phyloP scores from a whole-genome alignment of 1,140 invertebrate species.

The Lepidostoma basale region DNA sequence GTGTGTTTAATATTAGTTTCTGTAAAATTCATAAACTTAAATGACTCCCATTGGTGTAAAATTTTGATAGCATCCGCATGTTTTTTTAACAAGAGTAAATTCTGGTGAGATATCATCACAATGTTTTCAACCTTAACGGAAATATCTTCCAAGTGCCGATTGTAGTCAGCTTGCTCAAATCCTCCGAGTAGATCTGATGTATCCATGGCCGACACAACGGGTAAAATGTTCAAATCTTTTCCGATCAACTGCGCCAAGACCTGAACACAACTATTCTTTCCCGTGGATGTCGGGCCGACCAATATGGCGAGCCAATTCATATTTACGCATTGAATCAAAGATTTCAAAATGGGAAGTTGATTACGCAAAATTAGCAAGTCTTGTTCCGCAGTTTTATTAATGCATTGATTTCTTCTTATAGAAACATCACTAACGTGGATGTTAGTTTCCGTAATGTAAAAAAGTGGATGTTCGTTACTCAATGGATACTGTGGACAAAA shows the following conservation, averaged over 20 bases:
- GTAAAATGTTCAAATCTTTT: slow-evolving; percentile 74
- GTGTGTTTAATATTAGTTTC: slow-evolving; percentile 49
- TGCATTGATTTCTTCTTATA: slow-evolving; percentile 55
- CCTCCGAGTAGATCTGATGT: slow-evolving; percentile 94
- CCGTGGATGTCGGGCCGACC: slow-evolving; percentile 78
- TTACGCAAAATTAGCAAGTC: slow-evolving; percentile 69
- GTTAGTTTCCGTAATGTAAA: slow-evolving; percentile 60
- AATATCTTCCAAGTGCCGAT: slow-evolving; percentile 71
- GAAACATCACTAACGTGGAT: slow-evolving; percentile 67
- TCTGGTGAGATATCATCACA: slow-evolving; percentile 51
- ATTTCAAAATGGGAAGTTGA: slow-evolving; percentile 72
- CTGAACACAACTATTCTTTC: slow-evolving; percentile 84
- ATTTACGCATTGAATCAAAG: slow-evolving; percentile 80
- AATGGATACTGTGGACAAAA: slow-evolving; percentile 63
- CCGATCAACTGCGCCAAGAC: slow-evolving; percentile 78
- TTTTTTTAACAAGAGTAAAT: slow-evolving; percentile 38
- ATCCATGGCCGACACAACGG: slow-evolving; percentile 93
- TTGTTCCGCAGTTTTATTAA: slow-evolving; percentile 54
- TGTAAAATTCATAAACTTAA: slow-evolving; percentile 34
- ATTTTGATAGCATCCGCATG: slow-evolving; percentile 39
- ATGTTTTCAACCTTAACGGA: slow-evolving; percentile 54
- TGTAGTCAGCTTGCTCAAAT: slow-evolving; percentile 90
- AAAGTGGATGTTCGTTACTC: slow-evolving; percentile 54
- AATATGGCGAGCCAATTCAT: slow-evolving; percentile 93
- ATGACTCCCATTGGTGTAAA: slow-evolving; percentile 42